phyloP scores from a whole-genome alignment of 1,140 invertebrate genomes.

The Dinoponera quadriceps region DNA sequence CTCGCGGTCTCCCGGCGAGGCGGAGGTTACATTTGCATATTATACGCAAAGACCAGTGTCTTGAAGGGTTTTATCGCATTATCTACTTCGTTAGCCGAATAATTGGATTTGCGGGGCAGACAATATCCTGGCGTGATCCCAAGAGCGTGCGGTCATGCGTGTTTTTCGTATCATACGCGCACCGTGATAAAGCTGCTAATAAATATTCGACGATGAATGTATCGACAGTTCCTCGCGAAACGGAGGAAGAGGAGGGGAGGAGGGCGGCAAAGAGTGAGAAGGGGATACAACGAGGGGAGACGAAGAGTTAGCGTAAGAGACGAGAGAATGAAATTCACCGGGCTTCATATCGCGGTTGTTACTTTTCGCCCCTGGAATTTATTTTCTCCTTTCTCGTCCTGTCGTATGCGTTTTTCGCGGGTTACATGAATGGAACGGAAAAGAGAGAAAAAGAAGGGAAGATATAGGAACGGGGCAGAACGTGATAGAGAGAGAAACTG shows the following conservation, averaged over 20 bases:
- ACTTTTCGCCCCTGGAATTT: slow-evolving; percentile 68
- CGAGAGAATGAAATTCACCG: slow-evolving; percentile 66
- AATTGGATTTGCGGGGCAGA: slow-evolving; percentile 57
- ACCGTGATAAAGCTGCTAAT: slow-evolving; percentile 33
- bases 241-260: slow-evolving; percentile 52
- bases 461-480: background rate
- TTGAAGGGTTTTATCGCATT: slow-evolving; percentile 55
- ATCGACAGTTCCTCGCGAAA: slow-evolving; percentile 48
- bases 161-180: slow-evolving; percentile 41
- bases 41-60: slow-evolving; percentile 49
- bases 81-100: slow-evolving; percentile 61
- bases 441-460: slow-evolving; percentile 2
- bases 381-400: slow-evolving; percentile 53
- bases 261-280: slow-evolving; percentile 2
- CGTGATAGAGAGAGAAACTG: slow-evolving; percentile 42
- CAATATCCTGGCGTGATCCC: slow-evolving; percentile 54
- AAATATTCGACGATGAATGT: slow-evolving; percentile 57
- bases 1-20: slow-evolving; percentile 15
- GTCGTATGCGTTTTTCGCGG: slow-evolving; percentile 54
- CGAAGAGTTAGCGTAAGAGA: slow-evolving; percentile 52
- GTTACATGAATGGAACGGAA: slow-evolving; percentile 3
- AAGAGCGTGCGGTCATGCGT: slow-evolving; percentile 26
- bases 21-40: slow-evolving; percentile 52
- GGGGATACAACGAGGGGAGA: background rate
- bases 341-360: slow-evolving; percentile 72